These are phyloP conservation scores for Drosophila parvula DNA, from an alignment of 1,140 invertebrate species.

Conservation along the genomic window DNA sequence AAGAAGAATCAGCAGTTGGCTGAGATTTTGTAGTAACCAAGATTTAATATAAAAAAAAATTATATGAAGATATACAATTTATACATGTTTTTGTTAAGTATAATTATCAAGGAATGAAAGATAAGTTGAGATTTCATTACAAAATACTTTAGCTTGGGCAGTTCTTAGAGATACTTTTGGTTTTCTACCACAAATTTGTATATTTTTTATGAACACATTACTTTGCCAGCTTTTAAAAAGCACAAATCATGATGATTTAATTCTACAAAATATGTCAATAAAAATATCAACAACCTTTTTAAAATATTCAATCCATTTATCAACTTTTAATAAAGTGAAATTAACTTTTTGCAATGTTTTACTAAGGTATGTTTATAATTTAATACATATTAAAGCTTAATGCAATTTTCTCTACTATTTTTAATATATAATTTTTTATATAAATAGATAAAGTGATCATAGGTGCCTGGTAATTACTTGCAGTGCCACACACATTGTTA, in stretches of 20 bases:
- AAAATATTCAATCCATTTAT: too few species aligned
- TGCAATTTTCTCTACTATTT: too few species aligned
- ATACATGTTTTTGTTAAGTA: background rate
- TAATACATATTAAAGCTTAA: too few species aligned
- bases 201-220: background rate
- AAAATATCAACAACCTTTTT: background rate
- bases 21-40: background rate
- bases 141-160: too few species aligned
- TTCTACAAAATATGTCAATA: too few species aligned
- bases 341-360: background rate
- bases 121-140: background rate
- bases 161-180: background rate
- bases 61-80: too few species aligned
- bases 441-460: background rate
- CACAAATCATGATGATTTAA: background rate
- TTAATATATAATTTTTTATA: too few species aligned
- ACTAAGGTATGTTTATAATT: background rate
- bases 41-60: background rate
- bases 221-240: too few species aligned
- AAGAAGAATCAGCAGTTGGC: background rate
- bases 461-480: background rate
- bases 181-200: too few species aligned
- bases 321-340: fast-evolving
- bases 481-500: background rate
- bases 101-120: background rate